Evolutionary conservation across 1,140 invertebrate genomes (phyloP).

Genomic region (Hycleus phaleratus): DNA sequence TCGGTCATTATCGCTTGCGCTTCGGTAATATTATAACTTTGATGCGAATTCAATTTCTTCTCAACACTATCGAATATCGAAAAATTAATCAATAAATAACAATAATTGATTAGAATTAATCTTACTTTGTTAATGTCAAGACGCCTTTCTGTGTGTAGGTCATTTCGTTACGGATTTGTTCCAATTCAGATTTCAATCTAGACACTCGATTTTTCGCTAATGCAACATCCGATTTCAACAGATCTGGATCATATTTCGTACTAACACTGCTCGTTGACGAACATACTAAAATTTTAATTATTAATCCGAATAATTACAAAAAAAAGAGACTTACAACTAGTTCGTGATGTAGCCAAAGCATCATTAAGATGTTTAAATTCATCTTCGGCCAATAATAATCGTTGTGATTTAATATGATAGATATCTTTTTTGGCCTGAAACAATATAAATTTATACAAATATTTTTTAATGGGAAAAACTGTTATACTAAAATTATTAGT

Average conservation of each 20-base stretch:
- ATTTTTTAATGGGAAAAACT: too few relatives aligned
- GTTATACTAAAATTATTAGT: too few relatives aligned
- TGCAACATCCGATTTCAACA: conserved; percentile 86
- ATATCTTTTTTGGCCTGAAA: conserved; percentile 93
- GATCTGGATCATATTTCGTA: conserved; percentile 89
- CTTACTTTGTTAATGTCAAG: conserved; percentile 81
- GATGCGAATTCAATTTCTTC: conserved; percentile 76
- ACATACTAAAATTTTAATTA: conserved; percentile 58
- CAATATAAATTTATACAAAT: conserved; percentile 20
- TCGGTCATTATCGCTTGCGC: conserved; percentile 91
- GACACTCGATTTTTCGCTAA: conserved; percentile 82
- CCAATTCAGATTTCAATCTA: conserved; percentile 79
- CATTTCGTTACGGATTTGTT: conserved; percentile 87
- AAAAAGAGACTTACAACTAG: conserved; percentile 63
- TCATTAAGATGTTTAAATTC: conserved; percentile 93
- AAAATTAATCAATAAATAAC: conserved; percentile 6
- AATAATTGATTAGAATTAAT: conserved; percentile 20
- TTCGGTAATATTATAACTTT: conserved; percentile 85
- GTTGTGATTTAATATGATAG: conserved; percentile 90
- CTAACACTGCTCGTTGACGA: conserved; percentile 82
- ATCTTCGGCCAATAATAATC: conserved; percentile 85
- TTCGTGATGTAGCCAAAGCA: conserved; percentile 73
- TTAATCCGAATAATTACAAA: too few relatives aligned
- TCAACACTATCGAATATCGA: conserved; percentile 61
- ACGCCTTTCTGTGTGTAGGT: conserved; percentile 86